A percentile compares a stretch with the other conserved stretches of the same genome.
Conservation (phyloP, 2,888 invertebrate species). For the Dynastes grantii region DNA sequence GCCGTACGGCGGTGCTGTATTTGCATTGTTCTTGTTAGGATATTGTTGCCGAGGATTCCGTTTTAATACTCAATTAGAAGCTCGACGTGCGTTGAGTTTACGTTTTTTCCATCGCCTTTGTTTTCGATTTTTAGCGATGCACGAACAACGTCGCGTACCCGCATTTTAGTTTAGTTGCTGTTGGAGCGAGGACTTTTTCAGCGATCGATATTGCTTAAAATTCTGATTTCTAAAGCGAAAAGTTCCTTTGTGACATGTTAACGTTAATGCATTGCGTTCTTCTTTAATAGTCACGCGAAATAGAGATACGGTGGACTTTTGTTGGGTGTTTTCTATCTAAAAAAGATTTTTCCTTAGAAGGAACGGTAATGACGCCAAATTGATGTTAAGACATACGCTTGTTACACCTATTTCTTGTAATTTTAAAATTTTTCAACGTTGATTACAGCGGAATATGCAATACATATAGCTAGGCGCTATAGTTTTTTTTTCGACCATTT, state of each 20-base stretch:
- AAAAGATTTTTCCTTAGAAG: too few relatives aligned
- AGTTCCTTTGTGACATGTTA: neutral
- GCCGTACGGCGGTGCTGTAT: slow-evolving; percentile 24
- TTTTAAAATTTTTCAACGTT: too few relatives aligned
- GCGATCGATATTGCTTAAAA: slow-evolving; percentile 17
- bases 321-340: too few relatives aligned
- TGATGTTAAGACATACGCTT: too few relatives aligned
- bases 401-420: too few relatives aligned
- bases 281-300: neutral
- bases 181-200: slow-evolving; percentile 5
- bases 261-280: slow-evolving; percentile 12
- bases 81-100: slow-evolving; percentile 23
- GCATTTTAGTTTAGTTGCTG: neutral
- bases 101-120: slow-evolving; percentile 27
- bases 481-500: too few relatives aligned
- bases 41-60: slow-evolving; percentile 42
- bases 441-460: too few relatives aligned
- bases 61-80: slow-evolving; percentile 48
- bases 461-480: too few relatives aligned
- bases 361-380: too few relatives aligned
- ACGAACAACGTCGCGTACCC: neutral
- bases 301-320: neutral
- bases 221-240: slow-evolving; percentile 24
- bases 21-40: slow-evolving; percentile 46
- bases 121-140: slow-evolving; percentile 29